Evolutionary conservation across 2,113 vertebrate genomes (phyloP).

Genomic region (Phoxinus phoxinus): DNA sequence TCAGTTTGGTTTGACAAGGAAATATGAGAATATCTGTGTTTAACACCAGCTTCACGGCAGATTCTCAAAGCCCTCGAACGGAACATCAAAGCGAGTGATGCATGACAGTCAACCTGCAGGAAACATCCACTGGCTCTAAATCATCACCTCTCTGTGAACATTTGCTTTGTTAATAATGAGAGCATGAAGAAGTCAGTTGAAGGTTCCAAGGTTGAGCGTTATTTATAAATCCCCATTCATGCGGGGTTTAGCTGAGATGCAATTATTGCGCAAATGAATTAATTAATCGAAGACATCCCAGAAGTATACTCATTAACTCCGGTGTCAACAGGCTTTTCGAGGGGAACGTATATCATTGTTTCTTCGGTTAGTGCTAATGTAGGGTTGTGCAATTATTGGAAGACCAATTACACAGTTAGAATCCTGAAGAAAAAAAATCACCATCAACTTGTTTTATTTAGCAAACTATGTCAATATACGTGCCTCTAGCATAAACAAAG

Average conservation of each 20-base stretch:
- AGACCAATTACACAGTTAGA: not conserved
- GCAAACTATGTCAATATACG: not conserved
- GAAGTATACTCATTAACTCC: conserved; percentile 39
- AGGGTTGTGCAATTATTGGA: not conserved
- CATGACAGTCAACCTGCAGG: conserved; percentile 9
- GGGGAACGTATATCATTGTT: not conserved
- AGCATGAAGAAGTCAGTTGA: conserved; percentile 15
- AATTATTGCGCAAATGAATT: conserved; percentile 28
- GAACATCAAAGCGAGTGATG: not conserved
- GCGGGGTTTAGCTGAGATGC: conserved; percentile 12
- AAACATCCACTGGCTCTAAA: conserved; percentile 5
- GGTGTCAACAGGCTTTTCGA: conserved; percentile 30
- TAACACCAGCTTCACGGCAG: conserved; percentile 7
- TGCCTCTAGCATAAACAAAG: not conserved
- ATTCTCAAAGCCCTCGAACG: not conserved
- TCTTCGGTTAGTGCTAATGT: not conserved
- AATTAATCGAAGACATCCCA: conserved; percentile 26
- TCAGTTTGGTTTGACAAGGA: conserved; percentile 11
- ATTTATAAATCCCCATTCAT: conserved; percentile 8
- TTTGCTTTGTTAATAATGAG: conserved; percentile 26
- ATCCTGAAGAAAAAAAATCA: not conserved
- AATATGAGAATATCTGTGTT: conserved; percentile 33
- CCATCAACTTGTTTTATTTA: not conserved
- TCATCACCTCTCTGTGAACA: conserved; percentile 4
- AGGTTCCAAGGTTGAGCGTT: conserved; percentile 10